Percentiles rank a stretch among this genome's conserved stretches.
Conservation (phyloP, 2,888 invertebrate species). For the Thereva nobilitata region DNA sequence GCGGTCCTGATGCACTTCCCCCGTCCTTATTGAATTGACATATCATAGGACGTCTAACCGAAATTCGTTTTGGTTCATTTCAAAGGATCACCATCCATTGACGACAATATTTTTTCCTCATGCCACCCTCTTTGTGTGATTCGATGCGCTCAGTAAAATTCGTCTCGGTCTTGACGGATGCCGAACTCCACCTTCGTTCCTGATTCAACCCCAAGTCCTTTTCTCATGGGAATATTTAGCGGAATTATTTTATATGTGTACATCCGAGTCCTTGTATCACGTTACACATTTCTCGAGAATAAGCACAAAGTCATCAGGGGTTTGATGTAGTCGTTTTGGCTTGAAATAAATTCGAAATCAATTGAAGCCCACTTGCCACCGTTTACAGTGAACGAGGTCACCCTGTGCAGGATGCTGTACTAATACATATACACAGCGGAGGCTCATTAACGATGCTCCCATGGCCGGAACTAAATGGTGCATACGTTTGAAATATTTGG, state of each 20-base stretch:
- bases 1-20: background rate
- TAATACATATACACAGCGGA: background rate
- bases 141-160: constrained; percentile 58
- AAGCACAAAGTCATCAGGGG: background rate
- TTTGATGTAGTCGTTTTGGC: background rate
- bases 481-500: constrained; percentile 47
- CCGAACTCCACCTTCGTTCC: constrained; percentile 23
- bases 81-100: constrained; percentile 20
- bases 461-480: constrained; percentile 44
- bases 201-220: constrained; percentile 15
- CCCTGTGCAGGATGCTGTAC: background rate
- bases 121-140: constrained; percentile 45
- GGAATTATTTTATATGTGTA: background rate
- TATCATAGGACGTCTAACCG: constrained; percentile 37
- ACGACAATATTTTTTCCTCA: constrained; percentile 39
- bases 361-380: constrained; percentile 29
- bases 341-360: constrained; percentile 49
- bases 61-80: constrained; percentile 42
- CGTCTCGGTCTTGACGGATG: constrained; percentile 42
- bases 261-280: background rate
- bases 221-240: constrained; percentile 42
- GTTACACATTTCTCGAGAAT: constrained; percentile 1
- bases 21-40: constrained; percentile 35
- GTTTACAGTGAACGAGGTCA: constrained; percentile 2
- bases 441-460: constrained; percentile 41